Evolutionary conservation across 2,113 vertebrate genomes (phyloP), one percentile per base, ranked within the genome.

Genomic region (Shinisaurus crocodilurus): DNA sequence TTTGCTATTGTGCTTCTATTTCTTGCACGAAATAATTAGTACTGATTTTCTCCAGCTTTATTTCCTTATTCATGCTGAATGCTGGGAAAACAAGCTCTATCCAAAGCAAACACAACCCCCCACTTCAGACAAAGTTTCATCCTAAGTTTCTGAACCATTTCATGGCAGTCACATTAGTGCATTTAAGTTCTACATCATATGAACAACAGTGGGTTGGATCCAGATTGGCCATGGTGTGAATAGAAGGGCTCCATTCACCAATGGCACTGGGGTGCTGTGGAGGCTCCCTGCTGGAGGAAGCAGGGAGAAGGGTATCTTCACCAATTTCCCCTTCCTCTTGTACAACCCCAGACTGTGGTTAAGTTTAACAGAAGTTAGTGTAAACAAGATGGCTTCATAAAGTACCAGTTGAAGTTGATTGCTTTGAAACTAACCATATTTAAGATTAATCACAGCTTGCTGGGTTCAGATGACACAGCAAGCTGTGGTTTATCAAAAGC

Each of bases 151-250:
- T 88, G 77, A 82, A 83, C 3, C 43, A 2, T 0, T 69, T 90
- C 60, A 23, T 5, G 0, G 29, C 69, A 65, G 1, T 34, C 70
- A 85, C 13, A 32, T 82, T 43, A 79, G 84, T 94, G 88, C 85
- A 74, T 65, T 93, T 87, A 84, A 84, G 82, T 2, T 90, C 88
- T 92, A 4, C 89, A 85, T 85, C 85, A 10, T 91, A 95, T 93
- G 93, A 90, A 92, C 91, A 94, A 93, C n/a, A n/a, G n/a, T n/a
- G 15, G 12, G 20, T 7, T 40, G 83, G 20, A 5, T 70, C 65
- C 83, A 85, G 32, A 3, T 69, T 85, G 76, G 65, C 63, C 43
- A 27, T 65, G 65, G 23, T 45, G 40, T 67, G 27, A 67, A 65
- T 60, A 37, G 18, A 82, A 25, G 54, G 18, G 3, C 50, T 81